Evolutionary conservation across 30 jellyfish, hydroid and myxozoan species (phyloP), one percentile per base, ranked within the genome.

Genomic region (Aurelia aurita): DNA sequence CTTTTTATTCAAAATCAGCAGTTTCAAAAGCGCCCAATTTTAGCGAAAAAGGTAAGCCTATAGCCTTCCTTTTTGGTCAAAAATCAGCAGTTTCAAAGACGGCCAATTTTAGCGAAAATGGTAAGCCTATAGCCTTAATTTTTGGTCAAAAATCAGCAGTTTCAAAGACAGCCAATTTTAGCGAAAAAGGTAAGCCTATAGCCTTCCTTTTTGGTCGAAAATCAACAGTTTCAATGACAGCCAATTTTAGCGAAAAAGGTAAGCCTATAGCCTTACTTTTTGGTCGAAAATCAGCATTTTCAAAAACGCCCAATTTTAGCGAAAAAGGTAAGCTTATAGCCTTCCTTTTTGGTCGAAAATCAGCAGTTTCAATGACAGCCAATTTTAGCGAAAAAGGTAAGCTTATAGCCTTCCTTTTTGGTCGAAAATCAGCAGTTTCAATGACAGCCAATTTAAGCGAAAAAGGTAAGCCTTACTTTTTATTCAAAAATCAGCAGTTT

Each of bases 311-410:
- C 4, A 16, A n/a, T 71, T 71, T 71, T 69, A 23, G 51, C 27
- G 22, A 71, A n/a, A 71, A 71, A 44, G 55, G 70, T 44, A 71
- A 71, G 83, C 54, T 26, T 71, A 71, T 44, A 45, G 70, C 83
- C 83, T 71, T 45, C 5, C 31, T 9, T 34, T 44, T 45, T 71
- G 31, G 2, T 25, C 18, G 18, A 45, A 71, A 6, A 44, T 13
- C 2, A 4, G 55, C 23, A 44, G 5, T 9, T 25, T 5, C 23
- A 13, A n/a, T n/a, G n/a, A n/a, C n/a, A n/a, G n/a, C n/a, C n/a
- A n/a, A n/a, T n/a, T n/a, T n/a, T n/a, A n/a, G n/a, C n/a, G n/a
- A n/a, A 71, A 71, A 44, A 44, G 18, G 70, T 22, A 44, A 44
- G 70, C 55, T 1, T 72, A 72, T 45, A 46, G 72, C 71, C 84